Evolutionary conservation across 1,140 invertebrate species (phyloP), one percentile per base, ranked within the genome.

Genomic region (Hycleus phaleratus): DNA sequence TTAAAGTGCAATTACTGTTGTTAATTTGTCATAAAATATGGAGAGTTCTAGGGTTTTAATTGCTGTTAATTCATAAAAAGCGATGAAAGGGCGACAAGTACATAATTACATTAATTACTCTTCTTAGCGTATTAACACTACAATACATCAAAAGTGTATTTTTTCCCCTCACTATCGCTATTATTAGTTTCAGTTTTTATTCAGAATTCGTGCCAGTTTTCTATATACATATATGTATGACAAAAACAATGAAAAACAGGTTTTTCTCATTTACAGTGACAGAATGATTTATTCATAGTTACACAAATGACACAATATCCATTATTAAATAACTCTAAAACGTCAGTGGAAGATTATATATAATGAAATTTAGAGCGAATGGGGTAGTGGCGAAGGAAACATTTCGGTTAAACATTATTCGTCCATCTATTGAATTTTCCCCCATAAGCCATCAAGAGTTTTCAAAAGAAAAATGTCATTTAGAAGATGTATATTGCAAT

Each of bases 201-300:
- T 4, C 50, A 54, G 43, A 47, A 43, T 39, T 59, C 45, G 46
- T 53, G 39, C 38, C 49, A 53, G 38, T 59, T 48, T 53, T 53
- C 32, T 26, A 46, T 32, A 18, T 18, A 18, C 18, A 18, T 18
- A 18, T 18, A 18, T 18, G 18, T 18, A 32, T 7, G 32, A 32
- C 32, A 45, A 53, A 56, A 56, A 60, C 58, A 60, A 60, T 56
- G 53, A 45, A 49, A 55, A 60, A 55, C 47, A 55, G 32, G 52
- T 55, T 60, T 60, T 50, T 43, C 42, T 56, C 58, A 56, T 60
- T 60, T 26, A 56, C 39, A 46, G 51, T 51, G 52, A 56, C 58
- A 60, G 44, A 51, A 58, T 58, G 48, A 58, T 50, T 58, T 58
- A 50, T 57, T 49, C 44, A 45, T 42, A 56, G 26, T 45, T 32